These are phyloP conservation scores for Platysteira castanea DNA, from an alignment of 2,113 vertebrate genomes.

Conservation along the genomic window DNA sequence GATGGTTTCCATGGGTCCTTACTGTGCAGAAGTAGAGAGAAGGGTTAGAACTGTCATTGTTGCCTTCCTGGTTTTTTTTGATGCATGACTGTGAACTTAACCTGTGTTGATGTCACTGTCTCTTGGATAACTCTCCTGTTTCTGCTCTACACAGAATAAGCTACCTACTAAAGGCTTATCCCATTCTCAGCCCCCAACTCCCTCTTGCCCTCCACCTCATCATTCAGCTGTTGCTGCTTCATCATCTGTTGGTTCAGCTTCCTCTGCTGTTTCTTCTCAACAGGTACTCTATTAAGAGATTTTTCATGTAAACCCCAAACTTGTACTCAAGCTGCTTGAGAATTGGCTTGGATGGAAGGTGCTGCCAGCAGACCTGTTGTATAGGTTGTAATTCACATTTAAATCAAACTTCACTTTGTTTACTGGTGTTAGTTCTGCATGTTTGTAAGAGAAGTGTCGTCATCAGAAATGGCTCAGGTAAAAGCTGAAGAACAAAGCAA, in stretches of 20 bases:
- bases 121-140: constrained; percentile 60
- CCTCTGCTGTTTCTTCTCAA: constrained; percentile 67
- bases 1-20: background rate
- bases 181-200: constrained; percentile 65
- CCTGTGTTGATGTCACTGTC: background rate
- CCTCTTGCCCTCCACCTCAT: constrained; percentile 71
- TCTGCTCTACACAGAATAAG: constrained; percentile 77
- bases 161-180: constrained; percentile 69
- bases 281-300: constrained; percentile 73
- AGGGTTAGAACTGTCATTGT: background rate
- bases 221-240: constrained; percentile 76
- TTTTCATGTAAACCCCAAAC: constrained; percentile 1
- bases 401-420: background rate
- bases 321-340: background rate
- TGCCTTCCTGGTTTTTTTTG: background rate
- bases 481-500: background rate
- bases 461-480: background rate
- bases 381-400: background rate
- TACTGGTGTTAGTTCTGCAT: background rate
- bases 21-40: background rate
- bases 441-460: background rate
- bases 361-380: background rate
- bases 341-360: background rate
- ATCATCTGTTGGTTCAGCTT: constrained; percentile 59
- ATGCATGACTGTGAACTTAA: constrained; percentile 34